These are phyloP conservation scores for Buphagus erythrorhynchus DNA, from an alignment of 2,797 vertebrate species.

Conservation along the genomic window DNA sequence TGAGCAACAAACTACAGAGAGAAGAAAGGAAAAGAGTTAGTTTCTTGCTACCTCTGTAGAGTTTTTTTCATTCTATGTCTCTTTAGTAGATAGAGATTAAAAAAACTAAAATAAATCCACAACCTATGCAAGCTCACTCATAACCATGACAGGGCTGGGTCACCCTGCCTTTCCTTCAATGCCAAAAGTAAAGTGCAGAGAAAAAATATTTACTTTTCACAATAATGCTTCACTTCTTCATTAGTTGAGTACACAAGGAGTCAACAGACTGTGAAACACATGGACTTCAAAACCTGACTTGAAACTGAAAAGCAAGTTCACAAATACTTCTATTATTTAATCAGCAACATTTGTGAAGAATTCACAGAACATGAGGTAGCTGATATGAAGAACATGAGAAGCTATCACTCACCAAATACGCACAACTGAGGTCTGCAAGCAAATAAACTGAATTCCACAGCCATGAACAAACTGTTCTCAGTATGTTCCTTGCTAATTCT, in stretches of 20 bases:
- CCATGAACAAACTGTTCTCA: background rate
- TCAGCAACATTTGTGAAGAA: background rate
- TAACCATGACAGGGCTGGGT: background rate
- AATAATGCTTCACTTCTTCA: background rate
- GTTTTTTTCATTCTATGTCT: background rate
- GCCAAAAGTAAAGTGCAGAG: background rate
- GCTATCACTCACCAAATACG: no score
- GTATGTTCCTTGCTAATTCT: background rate
- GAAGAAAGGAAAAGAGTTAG: slow-evolving; percentile 42
- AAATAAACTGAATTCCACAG: background rate
- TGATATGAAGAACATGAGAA: no score
- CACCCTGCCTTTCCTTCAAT: background rate
- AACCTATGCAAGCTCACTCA: background rate
- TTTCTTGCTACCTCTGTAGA: background rate
- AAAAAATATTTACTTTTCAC: background rate
- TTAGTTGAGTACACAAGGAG: background rate
- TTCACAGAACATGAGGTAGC: background rate
- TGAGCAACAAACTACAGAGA: slow-evolving; percentile 92
- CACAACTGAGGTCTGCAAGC: background rate
- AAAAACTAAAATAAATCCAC: background rate
- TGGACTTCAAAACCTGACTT: background rate
- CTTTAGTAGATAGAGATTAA: background rate
- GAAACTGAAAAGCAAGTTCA: background rate
- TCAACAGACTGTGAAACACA: background rate
- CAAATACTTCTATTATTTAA: background rate